Conservation (phyloP, 2,797 vertebrate species). For the Scleropages formosus region DNA sequence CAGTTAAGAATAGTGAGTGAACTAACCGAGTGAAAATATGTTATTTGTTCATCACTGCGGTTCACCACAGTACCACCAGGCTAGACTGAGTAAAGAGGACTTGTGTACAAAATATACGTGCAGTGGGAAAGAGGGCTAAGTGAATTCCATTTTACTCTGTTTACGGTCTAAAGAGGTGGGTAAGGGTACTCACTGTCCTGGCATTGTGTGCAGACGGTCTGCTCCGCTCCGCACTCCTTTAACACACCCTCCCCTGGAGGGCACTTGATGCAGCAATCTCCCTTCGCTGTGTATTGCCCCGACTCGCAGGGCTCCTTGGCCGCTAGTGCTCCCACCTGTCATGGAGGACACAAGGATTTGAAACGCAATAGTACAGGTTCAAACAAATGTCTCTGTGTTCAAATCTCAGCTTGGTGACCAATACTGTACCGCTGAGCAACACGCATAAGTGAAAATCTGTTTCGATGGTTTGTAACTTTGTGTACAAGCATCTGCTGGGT, state of each 20-base stretch:
- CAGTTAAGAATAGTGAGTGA: too few species aligned
- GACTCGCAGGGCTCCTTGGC: conserved; percentile 67
- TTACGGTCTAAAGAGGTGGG: too few species aligned
- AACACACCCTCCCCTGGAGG: conserved; percentile 84
- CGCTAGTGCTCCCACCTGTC: conserved; percentile 70
- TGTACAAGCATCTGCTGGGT: too few species aligned
- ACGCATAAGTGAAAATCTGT: too few species aligned
- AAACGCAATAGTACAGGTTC: too few species aligned
- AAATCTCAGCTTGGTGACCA: background rate
- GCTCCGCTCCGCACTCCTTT: conserved; percentile 73
- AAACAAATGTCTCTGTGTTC: too few species aligned
- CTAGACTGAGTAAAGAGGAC: background rate
- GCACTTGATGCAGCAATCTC: conserved; percentile 85
- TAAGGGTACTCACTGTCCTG: conserved; percentile 86
- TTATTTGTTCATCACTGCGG: too few species aligned
- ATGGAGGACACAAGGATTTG: conserved; percentile 1
- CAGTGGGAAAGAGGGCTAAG: background rate
- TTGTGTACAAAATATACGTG: background rate
- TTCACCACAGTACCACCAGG: too few species aligned
- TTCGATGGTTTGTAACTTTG: too few species aligned
- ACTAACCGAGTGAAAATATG: too few species aligned
- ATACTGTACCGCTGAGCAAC: too few species aligned
- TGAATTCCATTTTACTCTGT: too few species aligned
- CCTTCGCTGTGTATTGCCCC: conserved; percentile 64
- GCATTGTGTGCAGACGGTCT: conserved; percentile 85